Evolutionary conservation across 2,888 invertebrate species (phyloP), one percentile per base, ranked within the genome.

Genomic region (Rhamnusium bicolor): DNA sequence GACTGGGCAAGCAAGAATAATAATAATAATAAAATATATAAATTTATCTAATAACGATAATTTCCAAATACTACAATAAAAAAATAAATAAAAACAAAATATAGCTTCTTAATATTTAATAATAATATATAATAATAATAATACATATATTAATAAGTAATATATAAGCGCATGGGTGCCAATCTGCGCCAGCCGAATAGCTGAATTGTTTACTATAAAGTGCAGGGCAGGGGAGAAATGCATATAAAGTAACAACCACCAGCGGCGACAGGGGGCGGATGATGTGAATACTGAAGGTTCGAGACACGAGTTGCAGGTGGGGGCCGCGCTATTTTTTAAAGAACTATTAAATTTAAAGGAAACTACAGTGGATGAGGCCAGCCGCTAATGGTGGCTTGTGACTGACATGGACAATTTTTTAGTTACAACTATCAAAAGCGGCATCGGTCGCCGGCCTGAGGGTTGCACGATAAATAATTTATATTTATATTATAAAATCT

Each of bases 71-170:
- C 84, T 86, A 86, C 84, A 86, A 86, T 86, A 87, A 87, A 87
- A 87, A 88, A 87, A 87, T 87, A 87, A 87, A 87, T 86, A 87
- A 87, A 87, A 87, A 87, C 86, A 87, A 86, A 87, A 85, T 85
- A 85, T 85, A 85, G 81, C 82, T 83, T 85, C 84, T 84, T 82
- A 84, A 80, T 84, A 83, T 83, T 84, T 84, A 84, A 82, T 80
- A 79, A 81, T 81, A 82, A 82, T 80, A 79, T n/a, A 81, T 81
- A 82, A 82, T 83, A 84, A 81, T 83, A 82, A 83, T 83, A 82
- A 83, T 85, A 85, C 80, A 82, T 82, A 81, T 82, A 83, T 81
- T 83, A 83, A 84, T 84, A 84, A 84, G 81, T 84, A 81, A 82
- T 82, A 82, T 83, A 81, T 84, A 84, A 83, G 84, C 82, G 85